Evolutionary conservation across 2,797 vertebrate species (phyloP).

Genomic region (Myiotriccus ornatus): DNA sequence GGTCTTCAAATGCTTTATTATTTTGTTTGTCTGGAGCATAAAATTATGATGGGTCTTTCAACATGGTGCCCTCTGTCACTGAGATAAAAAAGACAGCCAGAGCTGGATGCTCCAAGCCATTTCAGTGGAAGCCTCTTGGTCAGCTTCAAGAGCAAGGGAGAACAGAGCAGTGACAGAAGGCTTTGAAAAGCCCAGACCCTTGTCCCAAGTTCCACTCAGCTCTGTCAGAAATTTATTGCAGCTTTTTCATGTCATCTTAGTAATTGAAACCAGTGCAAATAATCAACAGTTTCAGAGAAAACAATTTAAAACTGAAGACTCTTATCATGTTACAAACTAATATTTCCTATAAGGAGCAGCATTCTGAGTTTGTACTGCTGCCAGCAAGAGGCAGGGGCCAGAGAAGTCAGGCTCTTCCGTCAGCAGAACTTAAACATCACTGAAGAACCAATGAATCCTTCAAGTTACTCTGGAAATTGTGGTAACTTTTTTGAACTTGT

Average conservation of each 20-base stretch:
- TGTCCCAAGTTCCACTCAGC: background rate
- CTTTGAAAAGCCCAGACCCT: background rate
- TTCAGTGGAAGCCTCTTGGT: background rate
- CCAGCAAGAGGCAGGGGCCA: background rate
- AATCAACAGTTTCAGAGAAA: background rate
- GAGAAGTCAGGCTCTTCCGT: background rate
- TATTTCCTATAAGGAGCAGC: background rate
- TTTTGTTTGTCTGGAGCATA: background rate
- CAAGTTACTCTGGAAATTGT: background rate
- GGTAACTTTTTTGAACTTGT: background rate
- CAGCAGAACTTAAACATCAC: background rate
- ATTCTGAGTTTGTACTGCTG: background rate
- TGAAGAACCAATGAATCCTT: background rate
- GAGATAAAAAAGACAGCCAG: background rate
- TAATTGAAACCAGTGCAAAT: slow-evolving; percentile 15
- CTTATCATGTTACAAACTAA: background rate
- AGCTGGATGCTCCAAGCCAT: background rate
- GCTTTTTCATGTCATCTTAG: background rate
- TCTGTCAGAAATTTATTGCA: background rate
- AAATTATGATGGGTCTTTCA: background rate
- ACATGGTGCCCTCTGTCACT: background rate
- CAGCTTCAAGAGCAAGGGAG: background rate
- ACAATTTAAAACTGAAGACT: background rate
- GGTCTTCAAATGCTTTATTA: background rate
- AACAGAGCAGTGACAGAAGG: background rate